Conservation (phyloP, 2,888 invertebrate species). For the Volucella zonaria region DNA sequence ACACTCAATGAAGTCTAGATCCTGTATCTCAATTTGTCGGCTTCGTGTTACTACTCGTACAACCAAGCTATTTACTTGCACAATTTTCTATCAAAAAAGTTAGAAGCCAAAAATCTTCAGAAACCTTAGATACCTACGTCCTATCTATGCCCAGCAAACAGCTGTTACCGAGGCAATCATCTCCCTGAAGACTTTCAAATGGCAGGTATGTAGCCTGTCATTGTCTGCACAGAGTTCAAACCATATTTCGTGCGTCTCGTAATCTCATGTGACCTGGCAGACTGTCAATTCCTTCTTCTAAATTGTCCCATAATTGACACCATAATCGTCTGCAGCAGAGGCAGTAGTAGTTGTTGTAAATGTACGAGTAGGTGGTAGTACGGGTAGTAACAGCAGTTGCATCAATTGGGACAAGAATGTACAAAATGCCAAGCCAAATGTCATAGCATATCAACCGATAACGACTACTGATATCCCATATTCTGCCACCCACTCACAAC, state of each 20-base stretch:
- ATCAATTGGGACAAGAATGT: constrained; percentile 18
- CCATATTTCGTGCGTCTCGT: constrained; percentile 4
- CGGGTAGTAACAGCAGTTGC: background rate
- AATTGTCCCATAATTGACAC: constrained; percentile 63
- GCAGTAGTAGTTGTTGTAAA: background rate
- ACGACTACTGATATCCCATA: background rate
- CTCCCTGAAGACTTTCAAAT: background rate
- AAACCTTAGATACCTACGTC: too few species aligned
- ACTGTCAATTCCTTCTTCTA: constrained; percentile 60
- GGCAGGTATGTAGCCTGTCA: constrained; percentile 1
- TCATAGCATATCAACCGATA: constrained; percentile 58
- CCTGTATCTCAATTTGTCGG: too few species aligned
- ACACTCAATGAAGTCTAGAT: too few species aligned
- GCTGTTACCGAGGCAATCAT: too few species aligned
- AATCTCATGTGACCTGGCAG: constrained; percentile 35
- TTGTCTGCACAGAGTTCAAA: background rate
- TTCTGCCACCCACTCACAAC: background rate
- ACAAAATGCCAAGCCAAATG: constrained; percentile 50
- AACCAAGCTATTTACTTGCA: too few species aligned
- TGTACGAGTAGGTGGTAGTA: too few species aligned
- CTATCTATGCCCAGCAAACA: too few species aligned
- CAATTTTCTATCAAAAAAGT: too few species aligned
- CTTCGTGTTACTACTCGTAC: too few species aligned
- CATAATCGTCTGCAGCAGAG: constrained; percentile 41
- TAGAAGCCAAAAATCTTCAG: too few species aligned